phyloP scores from a whole-genome alignment of 2,888 invertebrate species.

The Cynaeus angustus region DNA sequence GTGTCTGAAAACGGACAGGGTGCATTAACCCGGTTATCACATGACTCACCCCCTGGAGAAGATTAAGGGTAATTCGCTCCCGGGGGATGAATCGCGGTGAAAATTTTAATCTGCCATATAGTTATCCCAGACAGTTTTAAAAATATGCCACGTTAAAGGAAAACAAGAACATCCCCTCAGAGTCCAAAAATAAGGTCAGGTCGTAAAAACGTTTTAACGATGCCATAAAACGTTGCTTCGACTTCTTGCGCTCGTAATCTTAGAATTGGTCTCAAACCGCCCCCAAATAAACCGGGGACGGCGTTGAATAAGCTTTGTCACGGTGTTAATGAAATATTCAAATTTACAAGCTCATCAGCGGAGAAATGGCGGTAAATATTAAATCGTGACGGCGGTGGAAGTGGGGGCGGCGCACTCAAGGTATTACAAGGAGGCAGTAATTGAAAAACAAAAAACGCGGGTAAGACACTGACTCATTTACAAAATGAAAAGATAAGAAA shows the following conservation, averaged over 20 bases:
- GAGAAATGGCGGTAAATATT: conserved; percentile 39
- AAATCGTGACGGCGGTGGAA: conserved; percentile 1
- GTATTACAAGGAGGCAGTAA: too few species aligned
- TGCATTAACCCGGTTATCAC: conserved; percentile 15
- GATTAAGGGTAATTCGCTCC: conserved; percentile 6
- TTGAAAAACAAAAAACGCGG: background rate
- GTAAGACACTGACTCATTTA: too few species aligned
- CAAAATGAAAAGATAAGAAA: background rate
- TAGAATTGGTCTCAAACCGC: background rate
- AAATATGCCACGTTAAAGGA: background rate
- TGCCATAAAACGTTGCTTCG: conserved; percentile 4
- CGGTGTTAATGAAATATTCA: conserved; percentile 52
- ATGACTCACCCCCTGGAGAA: conserved; percentile 13
- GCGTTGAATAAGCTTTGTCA: conserved; percentile 27
- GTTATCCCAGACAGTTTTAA: background rate
- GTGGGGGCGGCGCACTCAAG: background rate
- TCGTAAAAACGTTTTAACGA: conserved; percentile 18
- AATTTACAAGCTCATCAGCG: conserved; percentile 52
- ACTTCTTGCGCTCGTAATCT: background rate
- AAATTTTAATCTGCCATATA: background rate
- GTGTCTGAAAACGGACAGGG: conserved; percentile 3
- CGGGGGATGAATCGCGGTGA: conserved; percentile 6
- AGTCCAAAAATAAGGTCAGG: conserved; percentile 22
- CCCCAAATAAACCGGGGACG: background rate
- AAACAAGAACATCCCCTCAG: background rate